These are phyloP conservation scores for Tylochromis polylepis DNA, from an alignment of 2,113 vertebrate genomes.

Conservation along the genomic window DNA sequence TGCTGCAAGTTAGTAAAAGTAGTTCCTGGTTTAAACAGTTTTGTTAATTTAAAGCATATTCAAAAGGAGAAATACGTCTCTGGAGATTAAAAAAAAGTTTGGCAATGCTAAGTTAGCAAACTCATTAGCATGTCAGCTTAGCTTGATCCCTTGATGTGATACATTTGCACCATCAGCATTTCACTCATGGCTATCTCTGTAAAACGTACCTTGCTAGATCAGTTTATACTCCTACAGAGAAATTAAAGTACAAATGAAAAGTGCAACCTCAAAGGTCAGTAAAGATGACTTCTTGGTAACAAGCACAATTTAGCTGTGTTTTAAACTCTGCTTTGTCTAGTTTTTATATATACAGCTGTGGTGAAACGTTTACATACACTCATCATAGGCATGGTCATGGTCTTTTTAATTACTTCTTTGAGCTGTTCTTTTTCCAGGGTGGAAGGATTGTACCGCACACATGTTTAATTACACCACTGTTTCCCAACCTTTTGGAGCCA, in stretches of 20 bases:
- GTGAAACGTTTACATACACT: not conserved
- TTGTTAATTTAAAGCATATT: not conserved
- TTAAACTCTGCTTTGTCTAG: not conserved
- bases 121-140: fast-evolving
- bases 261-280: not conserved
- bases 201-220: not conserved
- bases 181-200: too few relatives aligned
- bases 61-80: not conserved
- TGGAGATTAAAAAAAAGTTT: too few relatives aligned
- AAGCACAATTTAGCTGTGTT: not conserved
- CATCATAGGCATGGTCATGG: not conserved
- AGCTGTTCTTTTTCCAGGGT: not conserved
- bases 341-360: not conserved
- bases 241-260: not conserved
- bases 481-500: too few relatives aligned
- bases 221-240: not conserved
- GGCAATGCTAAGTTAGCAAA: not conserved
- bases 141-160: too few relatives aligned
- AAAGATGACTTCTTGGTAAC: not conserved
- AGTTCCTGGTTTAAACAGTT: not conserved
- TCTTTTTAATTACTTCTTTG: not conserved
- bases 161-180: too few relatives aligned
- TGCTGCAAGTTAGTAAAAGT: not conserved
- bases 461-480: too few relatives aligned
- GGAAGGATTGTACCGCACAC: not conserved